Conservation (phyloP, 2,113 vertebrate genomes). For the Rana temporaria region DNA sequence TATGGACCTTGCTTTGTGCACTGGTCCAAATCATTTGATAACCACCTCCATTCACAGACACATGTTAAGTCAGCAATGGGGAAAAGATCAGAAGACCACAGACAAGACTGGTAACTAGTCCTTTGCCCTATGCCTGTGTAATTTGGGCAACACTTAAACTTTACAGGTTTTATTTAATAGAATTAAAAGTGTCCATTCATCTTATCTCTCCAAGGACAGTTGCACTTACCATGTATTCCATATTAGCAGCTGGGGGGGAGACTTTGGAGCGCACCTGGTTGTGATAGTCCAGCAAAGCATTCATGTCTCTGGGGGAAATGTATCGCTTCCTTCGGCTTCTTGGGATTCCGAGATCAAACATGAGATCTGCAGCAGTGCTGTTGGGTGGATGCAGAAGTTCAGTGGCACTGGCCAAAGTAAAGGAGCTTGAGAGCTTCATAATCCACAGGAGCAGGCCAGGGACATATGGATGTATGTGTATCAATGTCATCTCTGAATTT, state of each 20-base stretch:
- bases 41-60: too few relatives aligned
- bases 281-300: conserved; percentile 81
- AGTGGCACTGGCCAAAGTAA: conserved; percentile 66
- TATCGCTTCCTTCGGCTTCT: conserved; percentile 69
- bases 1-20: too few relatives aligned
- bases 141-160: too few relatives aligned
- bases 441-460: conserved; percentile 76
- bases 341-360: conserved; percentile 57
- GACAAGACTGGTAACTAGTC: too few relatives aligned
- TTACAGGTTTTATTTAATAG: too few relatives aligned
- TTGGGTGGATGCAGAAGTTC: conserved; percentile 48
- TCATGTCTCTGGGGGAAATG: conserved; percentile 79
- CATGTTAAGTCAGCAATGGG: too few relatives aligned
- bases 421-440: conserved; percentile 61
- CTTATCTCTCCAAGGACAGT: background rate
- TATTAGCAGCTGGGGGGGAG: conserved; percentile 83
- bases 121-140: too few relatives aligned
- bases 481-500: conserved; percentile 69
- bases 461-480: conserved; percentile 70
- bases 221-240: conserved; percentile 90
- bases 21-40: too few relatives aligned
- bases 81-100: too few relatives aligned
- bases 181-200: too few relatives aligned
- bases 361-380: conserved; percentile 13
- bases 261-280: conserved; percentile 85